Conservation (phyloP, 2,797 vertebrate genomes). For the Amphiprion clarkii region DNA sequence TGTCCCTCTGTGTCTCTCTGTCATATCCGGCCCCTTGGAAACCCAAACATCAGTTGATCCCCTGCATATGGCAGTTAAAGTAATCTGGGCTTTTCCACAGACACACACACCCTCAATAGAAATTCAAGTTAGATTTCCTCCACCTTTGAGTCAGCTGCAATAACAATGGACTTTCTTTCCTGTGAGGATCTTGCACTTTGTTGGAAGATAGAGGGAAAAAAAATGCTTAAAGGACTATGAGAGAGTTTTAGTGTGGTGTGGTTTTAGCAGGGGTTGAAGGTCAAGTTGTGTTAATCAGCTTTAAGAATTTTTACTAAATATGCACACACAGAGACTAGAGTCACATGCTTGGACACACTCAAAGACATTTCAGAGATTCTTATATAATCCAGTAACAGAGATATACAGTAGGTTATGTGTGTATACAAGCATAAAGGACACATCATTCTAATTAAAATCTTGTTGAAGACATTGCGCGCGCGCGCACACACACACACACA, state of each 20-base stretch:
- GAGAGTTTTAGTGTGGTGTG: slow-evolving; percentile 27
- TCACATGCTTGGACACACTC: neutral
- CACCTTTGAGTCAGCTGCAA: slow-evolving; percentile 72
- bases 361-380: neutral
- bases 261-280: slow-evolving; percentile 39
- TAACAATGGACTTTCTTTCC: slow-evolving; percentile 73
- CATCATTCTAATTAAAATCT: slow-evolving; percentile 7
- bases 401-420: slow-evolving; percentile 18
- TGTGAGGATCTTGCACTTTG: slow-evolving; percentile 52
- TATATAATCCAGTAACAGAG: slow-evolving; percentile 37
- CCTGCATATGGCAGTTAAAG: slow-evolving; percentile 57
- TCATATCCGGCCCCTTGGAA: slow-evolving; percentile 67
- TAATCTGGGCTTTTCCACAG: slow-evolving; percentile 69
- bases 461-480: neutral
- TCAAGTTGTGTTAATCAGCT: slow-evolving; percentile 45
- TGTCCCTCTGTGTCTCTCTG: slow-evolving; percentile 46
- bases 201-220: slow-evolving; percentile 20
- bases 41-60: slow-evolving; percentile 77
- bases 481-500: neutral
- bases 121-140: slow-evolving; percentile 70
- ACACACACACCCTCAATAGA: slow-evolving; percentile 52
- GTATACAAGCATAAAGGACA: neutral
- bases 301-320: slow-evolving; percentile 29
- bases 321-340: slow-evolving; percentile 6
- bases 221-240: slow-evolving; percentile 16